Percentiles rank a stretch among this genome's conserved stretches.
phyloP scores from a whole-genome alignment of 2,113 vertebrate genomes.

The Mesoclemmys tuberculata region DNA sequence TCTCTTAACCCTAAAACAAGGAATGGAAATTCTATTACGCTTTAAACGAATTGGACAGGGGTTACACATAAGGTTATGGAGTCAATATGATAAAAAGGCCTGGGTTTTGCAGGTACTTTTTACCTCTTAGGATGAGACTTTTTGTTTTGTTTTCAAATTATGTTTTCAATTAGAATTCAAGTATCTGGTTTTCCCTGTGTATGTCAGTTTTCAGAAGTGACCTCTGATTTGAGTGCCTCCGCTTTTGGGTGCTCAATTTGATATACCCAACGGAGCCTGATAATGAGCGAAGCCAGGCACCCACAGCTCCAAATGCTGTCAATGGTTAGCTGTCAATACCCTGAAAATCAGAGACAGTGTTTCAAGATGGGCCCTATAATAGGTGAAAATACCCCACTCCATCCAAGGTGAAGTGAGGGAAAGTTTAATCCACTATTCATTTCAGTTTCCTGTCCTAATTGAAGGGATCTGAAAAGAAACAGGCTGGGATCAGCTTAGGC shows the following conservation, averaged over 20 bases:
- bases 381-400: background rate
- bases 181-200: background rate
- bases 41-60: background rate
- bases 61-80: background rate
- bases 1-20: background rate
- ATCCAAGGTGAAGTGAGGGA: background rate
- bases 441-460: background rate
- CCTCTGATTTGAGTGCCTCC: background rate
- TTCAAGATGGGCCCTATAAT: background rate
- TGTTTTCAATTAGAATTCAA: background rate
- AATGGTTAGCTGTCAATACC: background rate
- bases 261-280: background rate
- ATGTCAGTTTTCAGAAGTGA: background rate
- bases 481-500: background rate
- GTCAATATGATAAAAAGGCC: background rate
- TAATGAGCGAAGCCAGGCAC: background rate
- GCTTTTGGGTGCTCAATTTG: background rate
- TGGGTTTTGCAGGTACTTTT: background rate
- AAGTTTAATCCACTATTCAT: background rate
- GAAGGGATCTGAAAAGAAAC: background rate
- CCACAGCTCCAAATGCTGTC: background rate
- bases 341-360: background rate
- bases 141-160: background rate
- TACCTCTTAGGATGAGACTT: background rate
- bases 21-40: background rate